Base-by-base conservation (phyloP, 2,797 vertebrate genomes). In the Coccyzus lansbergi region DNA sequence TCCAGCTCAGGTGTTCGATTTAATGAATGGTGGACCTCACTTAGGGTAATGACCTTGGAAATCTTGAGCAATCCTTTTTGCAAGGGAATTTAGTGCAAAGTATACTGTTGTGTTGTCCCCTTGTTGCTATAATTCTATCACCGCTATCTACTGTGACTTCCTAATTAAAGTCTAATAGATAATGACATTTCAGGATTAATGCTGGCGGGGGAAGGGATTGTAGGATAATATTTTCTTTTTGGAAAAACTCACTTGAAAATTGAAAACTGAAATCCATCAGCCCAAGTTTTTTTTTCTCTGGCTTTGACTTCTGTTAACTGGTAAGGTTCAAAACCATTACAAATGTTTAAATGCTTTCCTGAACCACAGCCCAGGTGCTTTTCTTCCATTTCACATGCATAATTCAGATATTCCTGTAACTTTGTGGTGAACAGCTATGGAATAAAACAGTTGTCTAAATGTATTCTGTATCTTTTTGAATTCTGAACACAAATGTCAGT, bases 1-100 rank as follows among this genome's bases (percentile, higher is more conserved):
- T 97, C 99, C 99, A 13, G 99, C 99, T 94, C 99, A 99, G 97
- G 99, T 99, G 94, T 99, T 99, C 90, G 99, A 99, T 98, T 98
- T 99, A 96, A 99, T 99, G 97, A 99, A 99, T 46, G 99, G 99
- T 44, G 99, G 99, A 90, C 99, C 99, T 90, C 98, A 99, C 96
- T 98, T 99, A 86, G 99, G 99, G 99, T 99, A 98, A 98, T 98
- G 70, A 63, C 72, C 56, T 96, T 90, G 94, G 76, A 82, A 94
- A 93, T 96, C 90, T 86, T 87, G 40, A 94, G 86, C 70, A 76
- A 90, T 94, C 64, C 77, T 95, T 72, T 84, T 80, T 36, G 3
- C 59, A 69, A 94, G 38, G 71, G 69, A 82, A 77, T 34, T 90
- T 42, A 90, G 65, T 65, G 65, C 33, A 24, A 83, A 91, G 20